These are phyloP conservation scores for Cotesia typhae DNA, from an alignment of 1,140 invertebrate genomes.

Conservation along the genomic window DNA sequence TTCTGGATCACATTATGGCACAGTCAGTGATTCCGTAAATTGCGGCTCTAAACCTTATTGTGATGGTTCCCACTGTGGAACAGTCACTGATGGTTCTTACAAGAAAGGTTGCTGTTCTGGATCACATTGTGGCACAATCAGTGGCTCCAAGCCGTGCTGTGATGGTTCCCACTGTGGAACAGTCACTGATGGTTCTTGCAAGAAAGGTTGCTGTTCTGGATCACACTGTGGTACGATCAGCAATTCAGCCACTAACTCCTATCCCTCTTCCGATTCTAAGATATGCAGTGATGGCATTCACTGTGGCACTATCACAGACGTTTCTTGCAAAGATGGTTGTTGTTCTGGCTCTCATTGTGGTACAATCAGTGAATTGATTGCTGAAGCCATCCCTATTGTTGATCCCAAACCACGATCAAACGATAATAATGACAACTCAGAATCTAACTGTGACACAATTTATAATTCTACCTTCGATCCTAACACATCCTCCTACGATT, in stretches of 20 bases:
- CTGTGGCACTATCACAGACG: conserved; percentile 9
- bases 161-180: conserved; percentile 11
- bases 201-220: not conserved
- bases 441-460: not conserved
- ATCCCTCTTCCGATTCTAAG: not conserved
- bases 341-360: not conserved
- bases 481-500: not conserved
- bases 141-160: too few species aligned
- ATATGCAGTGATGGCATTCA: not conserved
- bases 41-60: not conserved
- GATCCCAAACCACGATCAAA: not conserved
- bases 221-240: not conserved
- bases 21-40: not conserved
- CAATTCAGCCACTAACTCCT: not conserved
- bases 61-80: conserved; percentile 10
- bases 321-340: not conserved
- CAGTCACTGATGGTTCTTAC: not conserved
- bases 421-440: not conserved
- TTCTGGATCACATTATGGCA: not conserved
- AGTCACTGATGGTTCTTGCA: not conserved
- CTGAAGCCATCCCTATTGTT: not conserved
- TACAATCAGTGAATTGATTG: not conserved
- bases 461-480: not conserved
- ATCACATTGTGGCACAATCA: not conserved
- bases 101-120: not conserved